Conservation (phyloP, 1,140 invertebrate species). For the Tetramorium alpestre region DNA sequence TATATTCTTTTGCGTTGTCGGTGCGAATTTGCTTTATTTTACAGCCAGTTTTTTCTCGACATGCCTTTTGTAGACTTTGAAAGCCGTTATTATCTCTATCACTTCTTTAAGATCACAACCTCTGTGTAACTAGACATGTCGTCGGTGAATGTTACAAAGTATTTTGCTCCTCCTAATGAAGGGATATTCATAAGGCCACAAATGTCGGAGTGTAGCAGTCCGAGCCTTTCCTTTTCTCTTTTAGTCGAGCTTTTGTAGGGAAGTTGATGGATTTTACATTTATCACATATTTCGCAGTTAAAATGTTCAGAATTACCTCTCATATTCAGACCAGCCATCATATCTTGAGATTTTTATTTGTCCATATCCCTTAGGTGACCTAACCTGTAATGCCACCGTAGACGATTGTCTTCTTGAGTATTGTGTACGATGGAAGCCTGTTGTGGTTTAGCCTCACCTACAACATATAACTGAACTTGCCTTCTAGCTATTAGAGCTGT, state of each 20-base stretch:
- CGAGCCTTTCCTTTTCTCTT: too few species aligned
- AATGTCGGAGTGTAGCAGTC: too few species aligned
- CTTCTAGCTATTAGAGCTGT: not conserved
- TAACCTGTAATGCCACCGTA: constrained; percentile 57
- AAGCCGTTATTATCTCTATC: too few species aligned
- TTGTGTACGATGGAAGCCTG: constrained; percentile 67
- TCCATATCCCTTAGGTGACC: constrained; percentile 4
- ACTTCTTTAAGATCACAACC: too few species aligned
- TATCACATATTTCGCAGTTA: constrained; percentile 30
- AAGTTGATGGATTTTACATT: constrained; percentile 51
- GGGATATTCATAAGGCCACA: too few species aligned
- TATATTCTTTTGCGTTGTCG: too few species aligned
- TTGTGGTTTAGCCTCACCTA: constrained; percentile 69
- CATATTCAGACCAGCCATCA: constrained; percentile 12
- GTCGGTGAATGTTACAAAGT: too few species aligned
- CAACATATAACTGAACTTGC: constrained; percentile 51
- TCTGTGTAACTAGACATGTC: too few species aligned
- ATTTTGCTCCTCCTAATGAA: too few species aligned
- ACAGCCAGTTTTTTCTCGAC: too few species aligned
- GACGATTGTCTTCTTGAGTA: constrained; percentile 73
- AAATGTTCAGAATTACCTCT: not conserved
- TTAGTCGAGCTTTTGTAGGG: not conserved
- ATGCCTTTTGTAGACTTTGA: too few species aligned
- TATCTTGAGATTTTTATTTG: not conserved
- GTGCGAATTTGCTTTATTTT: too few species aligned